Evolutionary conservation across 2,888 invertebrate genomes (phyloP), one percentile per base, ranked within the genome.

Genomic region (Harpagoxenus sublaevis): DNA sequence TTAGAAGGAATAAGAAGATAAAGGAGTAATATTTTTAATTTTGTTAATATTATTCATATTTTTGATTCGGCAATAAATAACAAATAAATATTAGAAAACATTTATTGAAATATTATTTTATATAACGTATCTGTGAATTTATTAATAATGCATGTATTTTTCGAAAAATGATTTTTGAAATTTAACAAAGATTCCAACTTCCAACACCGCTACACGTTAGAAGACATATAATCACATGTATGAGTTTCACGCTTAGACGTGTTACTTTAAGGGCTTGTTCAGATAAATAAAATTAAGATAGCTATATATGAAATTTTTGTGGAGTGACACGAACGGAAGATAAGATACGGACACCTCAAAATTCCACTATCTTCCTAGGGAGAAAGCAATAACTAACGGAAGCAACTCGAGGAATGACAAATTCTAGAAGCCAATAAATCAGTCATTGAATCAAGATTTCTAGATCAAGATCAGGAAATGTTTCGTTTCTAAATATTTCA

Each of bases 331-430:
- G 75, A 77, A 82, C 65, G 82, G 42, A 68, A 78, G 89, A 89
- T 89, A 89, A 89, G 89, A 89, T 89, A 89, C 70, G 74, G 60
- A 75, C 65, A 73, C 23, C 45, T 55, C 62, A 73, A 84, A 87
- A 84, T 79, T 84, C 68, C 9, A 82, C 78, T 31, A 86, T 66
- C 84, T 66, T 12, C 84, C 31, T 84, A 75, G 31, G 74, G 87
- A 85, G 87, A 85, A 89, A 86, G 89, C 83, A 83, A 88, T 85
- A 89, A 55, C 42, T 4, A 42, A 28, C 78, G 31, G 51, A 39
- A 57, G 45, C 28, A 42, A 9, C 10, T 66, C 42, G 12, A 10
- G 9, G 3, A 68, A 78, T 31, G 31, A 48, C 18, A 45, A 6
- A 15, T 45, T 65, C 15, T 42, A 9, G 1, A 45, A 66, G 15